phyloP scores from a whole-genome alignment of 2,797 vertebrate species.

The Neosilurus hyrtlii region DNA sequence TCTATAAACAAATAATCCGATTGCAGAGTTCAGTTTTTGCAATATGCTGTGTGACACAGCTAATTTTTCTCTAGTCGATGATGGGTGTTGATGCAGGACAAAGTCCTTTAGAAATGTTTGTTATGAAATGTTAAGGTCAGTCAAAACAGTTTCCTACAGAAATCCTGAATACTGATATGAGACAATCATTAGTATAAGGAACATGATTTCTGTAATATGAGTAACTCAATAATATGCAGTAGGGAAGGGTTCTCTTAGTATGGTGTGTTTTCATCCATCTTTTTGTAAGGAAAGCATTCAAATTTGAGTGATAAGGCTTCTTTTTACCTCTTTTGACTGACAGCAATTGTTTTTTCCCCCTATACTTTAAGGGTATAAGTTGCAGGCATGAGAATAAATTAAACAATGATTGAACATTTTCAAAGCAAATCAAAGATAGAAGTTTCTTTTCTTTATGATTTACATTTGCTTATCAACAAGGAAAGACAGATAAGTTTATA shows the following conservation, averaged over 20 bases:
- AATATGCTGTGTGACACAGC: conserved; percentile 12
- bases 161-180: neutral
- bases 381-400: neutral
- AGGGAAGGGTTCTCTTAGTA: neutral
- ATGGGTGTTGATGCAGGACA: conserved; percentile 9
- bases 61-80: conserved; percentile 42
- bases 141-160: neutral
- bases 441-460: neutral
- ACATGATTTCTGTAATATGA: neutral
- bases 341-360: neutral
- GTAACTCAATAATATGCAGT: neutral
- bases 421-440: neutral
- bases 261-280: neutral
- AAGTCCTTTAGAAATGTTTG: conserved; percentile 39
- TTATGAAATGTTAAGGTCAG: conserved; percentile 9
- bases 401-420: neutral
- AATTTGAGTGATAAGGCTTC: neutral
- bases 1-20: neutral
- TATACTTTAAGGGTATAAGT: neutral
- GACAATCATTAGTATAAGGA: neutral
- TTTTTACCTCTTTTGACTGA: neutral
- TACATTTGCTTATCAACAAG: neutral
- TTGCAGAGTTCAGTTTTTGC: conserved; percentile 20
- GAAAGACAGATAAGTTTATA: neutral
- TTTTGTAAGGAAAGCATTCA: neutral